Percentiles rank a stretch among this genome's conserved stretches.
phyloP scores from a whole-genome alignment of 2,888 invertebrate genomes.

The Meandrusa payeni region DNA sequence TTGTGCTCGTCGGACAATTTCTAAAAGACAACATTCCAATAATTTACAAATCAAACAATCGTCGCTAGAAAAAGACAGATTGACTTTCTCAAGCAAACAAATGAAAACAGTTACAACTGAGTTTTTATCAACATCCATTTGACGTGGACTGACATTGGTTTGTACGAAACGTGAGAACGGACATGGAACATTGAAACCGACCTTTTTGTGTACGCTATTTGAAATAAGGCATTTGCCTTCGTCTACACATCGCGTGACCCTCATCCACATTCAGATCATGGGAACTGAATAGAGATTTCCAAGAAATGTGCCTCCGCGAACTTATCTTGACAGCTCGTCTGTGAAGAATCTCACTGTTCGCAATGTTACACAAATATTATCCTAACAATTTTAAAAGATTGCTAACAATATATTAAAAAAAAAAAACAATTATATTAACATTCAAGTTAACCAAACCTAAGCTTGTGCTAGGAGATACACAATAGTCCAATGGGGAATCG shows the following conservation, averaged over 20 bases:
- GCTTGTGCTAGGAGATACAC: too few species aligned
- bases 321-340: constrained; percentile 11
- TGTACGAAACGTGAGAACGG: constrained; percentile 14
- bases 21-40: too few species aligned
- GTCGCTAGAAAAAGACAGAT: too few species aligned
- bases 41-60: too few species aligned
- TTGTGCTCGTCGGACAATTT: too few species aligned
- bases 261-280: constrained; percentile 14
- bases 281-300: constrained; percentile 12
- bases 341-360: background rate
- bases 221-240: constrained; percentile 20
- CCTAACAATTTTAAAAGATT: too few species aligned
- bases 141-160: constrained; percentile 17
- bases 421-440: too few species aligned
- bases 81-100: background rate
- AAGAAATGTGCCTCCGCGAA: constrained; percentile 9
- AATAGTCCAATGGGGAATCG: too few species aligned
- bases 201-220: constrained; percentile 22
- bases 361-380: too few species aligned
- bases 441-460: too few species aligned
- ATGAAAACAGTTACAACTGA: constrained; percentile 4
- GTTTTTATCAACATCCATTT: constrained; percentile 10
- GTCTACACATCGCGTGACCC: constrained; percentile 12
- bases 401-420: too few species aligned
- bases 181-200: constrained; percentile 18